Evolutionary conservation across 2,113 vertebrate genomes (phyloP).

Genomic region (Orcinus orca): DNA sequence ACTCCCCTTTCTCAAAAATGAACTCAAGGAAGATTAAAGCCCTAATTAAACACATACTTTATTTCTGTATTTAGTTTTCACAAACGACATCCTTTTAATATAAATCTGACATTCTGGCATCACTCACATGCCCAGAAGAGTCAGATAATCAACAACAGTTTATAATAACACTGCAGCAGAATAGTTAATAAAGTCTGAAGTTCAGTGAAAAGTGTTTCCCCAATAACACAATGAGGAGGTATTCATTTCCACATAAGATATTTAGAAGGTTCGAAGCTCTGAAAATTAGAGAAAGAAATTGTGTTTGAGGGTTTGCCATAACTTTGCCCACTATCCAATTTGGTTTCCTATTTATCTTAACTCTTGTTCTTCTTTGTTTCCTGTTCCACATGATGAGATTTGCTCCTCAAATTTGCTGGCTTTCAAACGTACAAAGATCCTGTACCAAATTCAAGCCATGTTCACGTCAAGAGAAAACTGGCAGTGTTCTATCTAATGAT

Average conservation of each 20-base stretch:
- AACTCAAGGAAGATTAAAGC: slow-evolving; percentile 82
- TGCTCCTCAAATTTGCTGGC: neutral
- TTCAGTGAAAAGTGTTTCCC: slow-evolving; percentile 57
- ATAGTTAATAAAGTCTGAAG: slow-evolving; percentile 77
- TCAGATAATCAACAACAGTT: slow-evolving; percentile 83
- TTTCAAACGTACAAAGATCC: neutral
- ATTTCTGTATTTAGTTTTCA: slow-evolving; percentile 85
- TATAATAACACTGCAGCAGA: slow-evolving; percentile 76
- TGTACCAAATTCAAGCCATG: neutral
- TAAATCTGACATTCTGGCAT: slow-evolving; percentile 82
- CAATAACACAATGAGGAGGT: neutral
- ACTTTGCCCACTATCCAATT: neutral
- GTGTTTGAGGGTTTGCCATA: neutral
- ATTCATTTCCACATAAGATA: slow-evolving; percentile 50
- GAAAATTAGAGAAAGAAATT: neutral
- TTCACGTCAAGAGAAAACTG: neutral
- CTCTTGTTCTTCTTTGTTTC: neutral
- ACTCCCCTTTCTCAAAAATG: slow-evolving; percentile 66
- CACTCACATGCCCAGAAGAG: slow-evolving; percentile 81
- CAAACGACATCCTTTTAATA: slow-evolving; percentile 83
- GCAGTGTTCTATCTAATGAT: neutral
- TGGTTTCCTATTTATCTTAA: neutral
- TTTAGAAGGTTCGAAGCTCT: neutral
- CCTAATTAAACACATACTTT: slow-evolving; percentile 86
- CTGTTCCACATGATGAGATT: neutral